Evolutionary conservation across 2,888 invertebrate species (phyloP).

Genomic region (Andricus quercusramuli): DNA sequence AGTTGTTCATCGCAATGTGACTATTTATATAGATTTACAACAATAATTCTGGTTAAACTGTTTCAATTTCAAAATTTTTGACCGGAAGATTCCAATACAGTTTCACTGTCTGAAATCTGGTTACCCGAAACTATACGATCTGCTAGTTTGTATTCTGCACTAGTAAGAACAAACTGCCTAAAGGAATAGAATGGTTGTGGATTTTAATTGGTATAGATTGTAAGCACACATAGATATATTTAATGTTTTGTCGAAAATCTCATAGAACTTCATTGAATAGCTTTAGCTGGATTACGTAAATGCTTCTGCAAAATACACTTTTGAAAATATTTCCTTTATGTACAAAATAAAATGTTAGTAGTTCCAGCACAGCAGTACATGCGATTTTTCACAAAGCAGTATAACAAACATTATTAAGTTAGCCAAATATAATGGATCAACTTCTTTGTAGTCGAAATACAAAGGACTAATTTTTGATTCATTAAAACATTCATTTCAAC

Average conservation of each 20-base stretch:
- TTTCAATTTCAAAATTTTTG: background rate
- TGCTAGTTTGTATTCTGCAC: slow-evolving; percentile 9
- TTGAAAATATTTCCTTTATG: background rate
- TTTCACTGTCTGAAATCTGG: background rate
- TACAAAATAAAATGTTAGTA: slow-evolving; percentile 8
- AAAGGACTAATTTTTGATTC: background rate
- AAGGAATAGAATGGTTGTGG: background rate
- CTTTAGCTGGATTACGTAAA: background rate
- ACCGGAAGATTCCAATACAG: background rate
- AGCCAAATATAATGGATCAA: background rate
- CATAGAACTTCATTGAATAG: background rate
- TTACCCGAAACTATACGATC: background rate
- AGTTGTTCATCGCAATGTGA: slow-evolving; percentile 4
- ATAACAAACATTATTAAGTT: background rate
- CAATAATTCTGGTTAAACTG: background rate
- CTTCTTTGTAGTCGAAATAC: background rate
- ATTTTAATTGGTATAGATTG: background rate
- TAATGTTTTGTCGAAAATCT: background rate
- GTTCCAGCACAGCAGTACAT: background rate
- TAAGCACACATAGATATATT: background rate
- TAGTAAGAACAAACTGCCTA: slow-evolving; percentile 10
- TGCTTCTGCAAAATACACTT: background rate
- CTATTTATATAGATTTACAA: background rate
- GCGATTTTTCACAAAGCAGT: slow-evolving; percentile 5
- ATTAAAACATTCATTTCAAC: background rate